These are phyloP conservation scores for Chaenogobius annularis DNA, from an alignment of 2,113 vertebrate species.

Conservation along the genomic window DNA sequence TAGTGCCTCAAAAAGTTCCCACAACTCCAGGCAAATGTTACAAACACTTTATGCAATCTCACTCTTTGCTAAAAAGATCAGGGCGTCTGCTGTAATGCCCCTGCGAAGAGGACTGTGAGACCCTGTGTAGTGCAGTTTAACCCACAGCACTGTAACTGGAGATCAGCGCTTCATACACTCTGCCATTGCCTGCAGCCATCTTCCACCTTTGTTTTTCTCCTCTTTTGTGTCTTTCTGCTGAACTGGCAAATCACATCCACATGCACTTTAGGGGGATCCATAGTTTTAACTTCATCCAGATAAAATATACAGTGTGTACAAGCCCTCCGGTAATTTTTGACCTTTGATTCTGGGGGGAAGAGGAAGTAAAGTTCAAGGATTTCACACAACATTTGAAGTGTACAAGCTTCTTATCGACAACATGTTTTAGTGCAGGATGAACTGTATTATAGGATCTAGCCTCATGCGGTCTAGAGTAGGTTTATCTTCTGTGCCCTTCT, in stretches of 20 bases:
- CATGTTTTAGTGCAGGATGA: neutral
- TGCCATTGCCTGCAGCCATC: constrained; percentile 35
- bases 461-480: neutral
- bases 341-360: neutral
- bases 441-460: neutral
- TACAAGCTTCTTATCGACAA: constrained; percentile 6
- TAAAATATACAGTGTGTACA: constrained; percentile 7
- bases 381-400: neutral
- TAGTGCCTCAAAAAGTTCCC: no score
- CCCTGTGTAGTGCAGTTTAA: neutral
- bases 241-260: constrained; percentile 37
- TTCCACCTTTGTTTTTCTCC: constrained; percentile 33
- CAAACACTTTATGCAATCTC: no score
- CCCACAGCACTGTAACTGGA: constrained; percentile 21
- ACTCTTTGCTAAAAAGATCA: no score
- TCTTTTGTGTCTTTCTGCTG: constrained; percentile 41
- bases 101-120: neutral
- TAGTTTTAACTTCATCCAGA: neutral
- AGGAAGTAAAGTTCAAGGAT: constrained; percentile 11
- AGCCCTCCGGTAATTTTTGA: constrained; percentile 3
- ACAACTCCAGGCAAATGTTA: no score
- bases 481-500: neutral
- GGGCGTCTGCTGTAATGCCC: neutral
- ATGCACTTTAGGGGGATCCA: constrained; percentile 8
- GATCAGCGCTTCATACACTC: constrained; percentile 14